Evolutionary conservation across 2,113 vertebrate genomes (phyloP).

Genomic region (Saccopteryx leptura): DNA sequence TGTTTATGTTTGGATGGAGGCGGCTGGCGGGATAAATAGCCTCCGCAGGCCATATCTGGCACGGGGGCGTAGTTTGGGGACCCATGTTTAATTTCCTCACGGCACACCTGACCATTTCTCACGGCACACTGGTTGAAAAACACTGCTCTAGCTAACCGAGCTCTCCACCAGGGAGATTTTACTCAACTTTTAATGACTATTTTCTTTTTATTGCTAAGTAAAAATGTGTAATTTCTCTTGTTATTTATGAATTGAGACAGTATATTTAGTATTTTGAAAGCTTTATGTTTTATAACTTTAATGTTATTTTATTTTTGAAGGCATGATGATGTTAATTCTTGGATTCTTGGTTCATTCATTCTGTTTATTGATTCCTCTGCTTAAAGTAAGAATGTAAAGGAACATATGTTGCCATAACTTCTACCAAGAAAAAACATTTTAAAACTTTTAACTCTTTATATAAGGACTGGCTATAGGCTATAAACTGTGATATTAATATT

Average conservation of each 20-base stretch:
- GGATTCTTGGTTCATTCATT: constrained; percentile 53
- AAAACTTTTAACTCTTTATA: background rate
- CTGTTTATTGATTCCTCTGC: constrained; percentile 37
- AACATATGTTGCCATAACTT: background rate
- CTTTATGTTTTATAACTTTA: constrained; percentile 36
- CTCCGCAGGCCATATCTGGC: no score
- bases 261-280: constrained; percentile 49
- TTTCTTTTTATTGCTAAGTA: constrained; percentile 36
- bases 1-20: no score
- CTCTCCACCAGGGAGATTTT: background rate
- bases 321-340: constrained; percentile 25
- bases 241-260: constrained; percentile 5
- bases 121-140: no score
- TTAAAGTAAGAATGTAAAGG: constrained; percentile 35
- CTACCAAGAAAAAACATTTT: constrained; percentile 44
- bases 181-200: constrained; percentile 17
- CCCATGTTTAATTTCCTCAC: no score
- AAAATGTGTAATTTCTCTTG: constrained; percentile 52
- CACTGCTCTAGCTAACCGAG: no score
- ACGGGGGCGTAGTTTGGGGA: no score
- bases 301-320: constrained; percentile 46
- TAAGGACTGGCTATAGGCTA: background rate
- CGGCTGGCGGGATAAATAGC: no score
- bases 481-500: constrained; percentile 12
- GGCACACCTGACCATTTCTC: no score